These are phyloP conservation scores for Acrocephalus arundinaceus DNA, from an alignment of 2,113 vertebrate species.

Conservation along the genomic window DNA sequence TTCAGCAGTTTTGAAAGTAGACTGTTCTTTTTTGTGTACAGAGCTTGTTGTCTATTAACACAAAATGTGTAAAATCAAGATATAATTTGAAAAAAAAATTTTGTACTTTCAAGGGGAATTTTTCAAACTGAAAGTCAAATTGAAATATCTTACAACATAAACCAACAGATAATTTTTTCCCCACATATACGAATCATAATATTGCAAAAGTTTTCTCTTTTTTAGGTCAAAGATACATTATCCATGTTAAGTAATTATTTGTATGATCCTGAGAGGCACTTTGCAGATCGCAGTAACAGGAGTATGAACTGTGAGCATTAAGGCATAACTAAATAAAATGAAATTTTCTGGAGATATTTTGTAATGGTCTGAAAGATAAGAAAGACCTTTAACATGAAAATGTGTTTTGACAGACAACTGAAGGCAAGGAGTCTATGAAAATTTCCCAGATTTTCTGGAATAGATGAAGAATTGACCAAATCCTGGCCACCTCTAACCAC, in stretches of 20 bases:
- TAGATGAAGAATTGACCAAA: background rate
- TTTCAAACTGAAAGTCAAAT: background rate
- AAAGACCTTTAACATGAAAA: constrained; percentile 30
- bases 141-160: background rate
- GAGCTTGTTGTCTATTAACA: background rate
- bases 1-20: constrained; percentile 63
- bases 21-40: constrained; percentile 48
- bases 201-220: background rate
- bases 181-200: background rate
- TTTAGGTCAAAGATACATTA: background rate
- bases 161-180: background rate
- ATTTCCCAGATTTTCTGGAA: background rate
- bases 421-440: background rate
- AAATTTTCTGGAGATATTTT: constrained; percentile 4
- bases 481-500: background rate
- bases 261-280: background rate
- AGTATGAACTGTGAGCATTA: background rate
- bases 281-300: background rate
- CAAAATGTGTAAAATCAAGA: constrained; percentile 30
- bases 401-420: background rate
- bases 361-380: constrained; percentile 20
- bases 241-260: background rate
- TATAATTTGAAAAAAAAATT: background rate
- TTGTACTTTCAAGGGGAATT: background rate
- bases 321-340: background rate